Percentiles rank a stretch among this genome's conserved stretches.
Evolutionary conservation across 2,888 invertebrate species (phyloP).

Genomic region (Panzeria rudis): DNA sequence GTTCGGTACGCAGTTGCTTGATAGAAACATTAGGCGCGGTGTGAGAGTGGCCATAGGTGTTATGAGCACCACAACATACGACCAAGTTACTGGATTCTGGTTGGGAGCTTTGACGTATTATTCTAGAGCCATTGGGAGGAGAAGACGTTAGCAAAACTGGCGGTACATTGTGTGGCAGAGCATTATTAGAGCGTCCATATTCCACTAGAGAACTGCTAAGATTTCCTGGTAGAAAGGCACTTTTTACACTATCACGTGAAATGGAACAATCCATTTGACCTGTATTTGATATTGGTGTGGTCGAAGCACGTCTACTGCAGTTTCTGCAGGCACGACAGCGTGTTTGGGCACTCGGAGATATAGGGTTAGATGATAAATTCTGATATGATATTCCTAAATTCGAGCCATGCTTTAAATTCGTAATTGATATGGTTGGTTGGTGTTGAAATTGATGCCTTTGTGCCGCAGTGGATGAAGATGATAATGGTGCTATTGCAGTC

Average conservation of each 20-base stretch:
- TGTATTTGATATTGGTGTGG: constrained; percentile 88
- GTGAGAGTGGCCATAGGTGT: constrained; percentile 86
- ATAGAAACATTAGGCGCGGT: constrained; percentile 93
- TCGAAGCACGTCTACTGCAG: constrained; percentile 92
- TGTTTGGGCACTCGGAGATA: constrained; percentile 84
- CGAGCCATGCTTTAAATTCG: constrained; percentile 81
- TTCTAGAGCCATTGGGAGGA: constrained; percentile 87
- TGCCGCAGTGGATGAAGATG: constrained; percentile 56
- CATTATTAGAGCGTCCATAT: constrained; percentile 75
- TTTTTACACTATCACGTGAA: constrained; percentile 92
- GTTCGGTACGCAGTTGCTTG: constrained; percentile 91
- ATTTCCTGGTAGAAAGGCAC: constrained; percentile 86
- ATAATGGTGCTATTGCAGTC: constrained; percentile 75
- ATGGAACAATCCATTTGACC: constrained; percentile 92
- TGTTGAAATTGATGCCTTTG: constrained; percentile 76
- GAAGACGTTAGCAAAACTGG: constrained; percentile 90
- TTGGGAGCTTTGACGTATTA: constrained; percentile 88
- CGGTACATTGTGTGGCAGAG: constrained; percentile 84
- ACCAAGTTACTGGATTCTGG: constrained; percentile 83
- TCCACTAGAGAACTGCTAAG: constrained; percentile 78
- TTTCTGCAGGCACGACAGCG: constrained; percentile 86
- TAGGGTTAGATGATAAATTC: constrained; percentile 86
- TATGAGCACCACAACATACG: constrained; percentile 86
- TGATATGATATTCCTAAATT: constrained; percentile 82
- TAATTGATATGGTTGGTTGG: constrained; percentile 85